Evolutionary conservation across 2,797 vertebrate genomes (phyloP).

Genomic region (Hybognathus amarus): DNA sequence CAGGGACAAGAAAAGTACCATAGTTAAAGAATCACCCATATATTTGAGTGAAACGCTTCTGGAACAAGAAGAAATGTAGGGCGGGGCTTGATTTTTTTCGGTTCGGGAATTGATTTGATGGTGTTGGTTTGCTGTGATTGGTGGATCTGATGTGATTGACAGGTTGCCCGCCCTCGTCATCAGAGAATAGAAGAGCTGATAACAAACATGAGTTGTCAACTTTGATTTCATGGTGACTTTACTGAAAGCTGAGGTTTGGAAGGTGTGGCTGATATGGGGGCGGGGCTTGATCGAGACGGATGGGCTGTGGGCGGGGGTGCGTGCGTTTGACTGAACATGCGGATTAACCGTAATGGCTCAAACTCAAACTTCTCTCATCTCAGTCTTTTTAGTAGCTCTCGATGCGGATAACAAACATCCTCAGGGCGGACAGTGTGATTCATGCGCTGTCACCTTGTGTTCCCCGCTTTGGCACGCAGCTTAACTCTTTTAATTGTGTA

Average conservation of each 20-base stretch:
- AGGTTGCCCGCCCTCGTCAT: neutral
- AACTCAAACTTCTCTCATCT: conserved; percentile 54
- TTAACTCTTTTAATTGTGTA: conserved; percentile 63
- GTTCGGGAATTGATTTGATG: neutral
- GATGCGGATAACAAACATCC: conserved; percentile 61
- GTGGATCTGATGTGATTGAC: neutral
- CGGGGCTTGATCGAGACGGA: conserved; percentile 24
- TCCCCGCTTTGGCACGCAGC: conserved; percentile 49
- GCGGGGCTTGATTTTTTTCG: neutral
- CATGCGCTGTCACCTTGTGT: conserved; percentile 51
- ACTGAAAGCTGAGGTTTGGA: neutral
- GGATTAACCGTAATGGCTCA: conserved; percentile 63
- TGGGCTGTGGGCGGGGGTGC: conserved; percentile 42
- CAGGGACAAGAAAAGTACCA: too few relatives aligned
- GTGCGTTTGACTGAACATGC: conserved; percentile 39
- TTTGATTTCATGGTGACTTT: neutral
- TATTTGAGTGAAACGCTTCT: too few relatives aligned
- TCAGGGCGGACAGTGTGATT: conserved; percentile 49
- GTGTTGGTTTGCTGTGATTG: neutral
- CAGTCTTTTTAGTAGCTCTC: conserved; percentile 39
- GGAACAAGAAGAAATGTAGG: neutral
- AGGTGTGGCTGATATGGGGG: neutral
- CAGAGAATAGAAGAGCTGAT: neutral
- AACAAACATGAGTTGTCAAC: neutral
- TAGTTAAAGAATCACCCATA: too few relatives aligned